A percentile compares a stretch with the other conserved stretches of the same genome.
Evolutionary conservation across 2,797 vertebrate species (phyloP).

Genomic region (Sphenodon punctatus): DNA sequence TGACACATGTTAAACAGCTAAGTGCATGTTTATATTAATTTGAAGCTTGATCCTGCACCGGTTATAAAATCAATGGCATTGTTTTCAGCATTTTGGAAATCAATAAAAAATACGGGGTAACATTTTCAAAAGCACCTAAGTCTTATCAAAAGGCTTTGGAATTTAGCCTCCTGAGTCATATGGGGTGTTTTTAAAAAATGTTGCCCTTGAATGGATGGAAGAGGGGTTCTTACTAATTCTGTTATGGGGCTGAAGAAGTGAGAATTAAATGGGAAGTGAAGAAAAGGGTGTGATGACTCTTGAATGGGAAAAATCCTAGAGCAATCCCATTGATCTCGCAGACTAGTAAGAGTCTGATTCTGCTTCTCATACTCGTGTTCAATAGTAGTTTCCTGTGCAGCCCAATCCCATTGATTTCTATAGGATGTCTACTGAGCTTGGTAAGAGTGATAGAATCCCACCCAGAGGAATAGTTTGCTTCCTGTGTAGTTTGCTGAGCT

Average conservation of each 20-base stretch:
- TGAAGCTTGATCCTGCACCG: neutral
- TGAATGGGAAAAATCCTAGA: neutral
- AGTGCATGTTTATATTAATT: slow-evolving; percentile 14
- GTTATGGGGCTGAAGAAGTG: neutral
- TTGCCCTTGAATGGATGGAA: too few species aligned
- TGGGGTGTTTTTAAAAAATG: too few species aligned
- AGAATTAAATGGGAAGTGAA: neutral
- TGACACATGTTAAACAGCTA: slow-evolving; percentile 40
- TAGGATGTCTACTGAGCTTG: neutral
- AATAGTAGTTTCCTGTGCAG: neutral
- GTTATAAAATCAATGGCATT: too few species aligned
- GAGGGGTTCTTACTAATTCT: too few species aligned
- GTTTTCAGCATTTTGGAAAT: slow-evolving; percentile 25
- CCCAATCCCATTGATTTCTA: neutral
- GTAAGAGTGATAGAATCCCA: neutral
- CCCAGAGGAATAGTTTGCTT: neutral
- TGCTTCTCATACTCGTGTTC: neutral
- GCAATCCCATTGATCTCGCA: neutral
- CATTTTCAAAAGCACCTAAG: neutral
- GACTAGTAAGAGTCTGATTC: neutral
- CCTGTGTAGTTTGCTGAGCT: neutral
- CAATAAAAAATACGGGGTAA: slow-evolving; percentile 7
- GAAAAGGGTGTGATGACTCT: neutral
- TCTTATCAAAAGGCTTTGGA: neutral
- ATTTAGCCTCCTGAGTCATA: too few species aligned